Evolutionary conservation across 2,888 invertebrate species (phyloP), one percentile per base, ranked within the genome.

Genomic region (Octonoba sinensis): DNA sequence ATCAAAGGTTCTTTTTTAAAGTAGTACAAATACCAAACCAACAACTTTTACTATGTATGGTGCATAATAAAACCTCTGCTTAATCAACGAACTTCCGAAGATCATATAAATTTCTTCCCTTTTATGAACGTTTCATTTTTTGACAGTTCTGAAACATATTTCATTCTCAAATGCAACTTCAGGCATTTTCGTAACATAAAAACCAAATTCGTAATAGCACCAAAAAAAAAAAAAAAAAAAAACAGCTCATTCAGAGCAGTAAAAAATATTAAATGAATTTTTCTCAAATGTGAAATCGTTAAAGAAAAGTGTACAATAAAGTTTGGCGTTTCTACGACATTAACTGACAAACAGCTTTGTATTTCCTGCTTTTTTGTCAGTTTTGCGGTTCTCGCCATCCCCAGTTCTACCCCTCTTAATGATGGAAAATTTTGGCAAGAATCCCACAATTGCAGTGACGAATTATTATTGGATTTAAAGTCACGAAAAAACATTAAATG

Each of bases 271-370:
- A n/a, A 36, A 36, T 36, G 36, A 36, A 36, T 36, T 36, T 36
- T 36, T 36, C 36, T 3, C 36, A 36, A 36, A 36, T 36, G 36
- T 36, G 36, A 36, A 54, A 20, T 54, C 54, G 20, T 54, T 11
- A 54, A 54, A 54, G n/a, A 16, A n/a, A 20, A 54, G 20, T n/a
- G 11, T n/a, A 54, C 54, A 54, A 54, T 54, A n/a, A 54, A 16
- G 54, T 54, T 20, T 54, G 54, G 8, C 54, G 20, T 54, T 54
- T 54, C 54, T 54, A 20, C 54, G n/a, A 54, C 54, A 54, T 54
- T 54, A 54, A 54, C 54, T 54, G 54, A 54, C n/a, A 54, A 20
- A 20, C n/a, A 18, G 54, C 20, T 54, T 54, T 54, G n/a, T 54
- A 20, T 54, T n/a, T 20, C 54, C 18, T 54, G 54, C n/a, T 54